Evolutionary conservation across 1,140 invertebrate genomes (phyloP).

Genomic region (Magallana angulata): DNA sequence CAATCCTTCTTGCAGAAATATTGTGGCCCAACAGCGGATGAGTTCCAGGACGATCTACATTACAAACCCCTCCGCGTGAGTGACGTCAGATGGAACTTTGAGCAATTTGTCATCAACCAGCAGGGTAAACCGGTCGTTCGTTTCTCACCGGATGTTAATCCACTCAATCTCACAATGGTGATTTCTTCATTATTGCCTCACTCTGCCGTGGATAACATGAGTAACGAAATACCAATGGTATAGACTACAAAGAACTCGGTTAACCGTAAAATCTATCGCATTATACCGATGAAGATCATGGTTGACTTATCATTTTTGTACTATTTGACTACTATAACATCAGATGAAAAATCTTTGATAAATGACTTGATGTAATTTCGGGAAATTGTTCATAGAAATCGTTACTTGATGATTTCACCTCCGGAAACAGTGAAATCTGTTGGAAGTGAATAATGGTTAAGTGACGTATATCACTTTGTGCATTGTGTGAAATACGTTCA

Average conservation of each 20-base stretch:
- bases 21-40: constrained; percentile 66
- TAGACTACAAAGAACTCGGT: too few relatives aligned
- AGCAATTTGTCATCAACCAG: constrained; percentile 82
- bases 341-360: too few relatives aligned
- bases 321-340: too few relatives aligned
- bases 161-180: background rate
- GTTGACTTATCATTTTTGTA: too few relatives aligned
- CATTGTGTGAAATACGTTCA: constrained; percentile 24
- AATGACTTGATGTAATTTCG: too few relatives aligned
- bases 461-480: constrained; percentile 4
- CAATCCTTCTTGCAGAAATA: constrained; percentile 56
- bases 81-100: constrained; percentile 84
- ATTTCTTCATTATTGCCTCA: background rate
- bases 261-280: too few relatives aligned
- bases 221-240: constrained; percentile 13
- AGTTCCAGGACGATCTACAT: constrained; percentile 65
- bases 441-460: constrained; percentile 13
- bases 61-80: constrained; percentile 74
- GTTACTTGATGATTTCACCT: constrained; percentile 1
- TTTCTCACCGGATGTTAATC: constrained; percentile 55
- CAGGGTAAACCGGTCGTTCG: constrained; percentile 73
- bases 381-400: background rate
- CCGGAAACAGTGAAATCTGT: background rate
- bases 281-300: too few relatives aligned
- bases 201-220: constrained; percentile 37